Conservation (phyloP, 1,140 invertebrate species). For the Laodelphax striatellus region DNA sequence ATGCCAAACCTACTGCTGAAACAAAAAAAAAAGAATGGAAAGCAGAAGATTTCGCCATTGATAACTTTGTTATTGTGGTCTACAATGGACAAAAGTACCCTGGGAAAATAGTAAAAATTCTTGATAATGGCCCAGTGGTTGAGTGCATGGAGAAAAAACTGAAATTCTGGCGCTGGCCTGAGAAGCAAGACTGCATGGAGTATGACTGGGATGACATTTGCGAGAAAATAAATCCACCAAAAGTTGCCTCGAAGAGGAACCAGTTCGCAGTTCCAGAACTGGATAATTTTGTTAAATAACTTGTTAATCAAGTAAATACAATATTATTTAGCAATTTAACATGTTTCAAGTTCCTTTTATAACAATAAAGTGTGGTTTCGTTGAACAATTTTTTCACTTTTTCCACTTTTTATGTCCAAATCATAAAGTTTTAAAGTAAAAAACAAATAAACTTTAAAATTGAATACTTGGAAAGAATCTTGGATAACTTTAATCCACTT, state of each 20-base stretch:
- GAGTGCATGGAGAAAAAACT: slow-evolving; percentile 6
- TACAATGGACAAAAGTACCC: slow-evolving; percentile 10
- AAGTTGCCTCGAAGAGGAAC: not conserved
- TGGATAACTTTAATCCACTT: not conserved
- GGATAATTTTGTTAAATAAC: not conserved
- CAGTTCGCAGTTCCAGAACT: not conserved
- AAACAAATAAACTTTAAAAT: not conserved
- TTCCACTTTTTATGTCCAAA: too few relatives aligned
- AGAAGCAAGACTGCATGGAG: not conserved
- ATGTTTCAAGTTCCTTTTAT: too few relatives aligned
- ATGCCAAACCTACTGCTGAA: not conserved
- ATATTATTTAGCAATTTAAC: too few relatives aligned
- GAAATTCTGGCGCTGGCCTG: slow-evolving; percentile 7
- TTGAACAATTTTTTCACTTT: too few relatives aligned
- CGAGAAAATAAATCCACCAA: not conserved
- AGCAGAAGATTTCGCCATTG: not conserved
- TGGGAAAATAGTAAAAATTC: not conserved
- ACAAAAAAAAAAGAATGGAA: not conserved
- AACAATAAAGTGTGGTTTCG: too few relatives aligned
- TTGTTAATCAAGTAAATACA: too few relatives aligned
- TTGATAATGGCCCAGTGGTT: not conserved
- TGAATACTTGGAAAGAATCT: not conserved
- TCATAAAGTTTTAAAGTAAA: not conserved
- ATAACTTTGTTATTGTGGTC: not conserved
- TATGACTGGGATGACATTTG: not conserved